Base-by-base conservation (phyloP, 2,113 vertebrate genomes). In the Melanerpes formicivorus region DNA sequence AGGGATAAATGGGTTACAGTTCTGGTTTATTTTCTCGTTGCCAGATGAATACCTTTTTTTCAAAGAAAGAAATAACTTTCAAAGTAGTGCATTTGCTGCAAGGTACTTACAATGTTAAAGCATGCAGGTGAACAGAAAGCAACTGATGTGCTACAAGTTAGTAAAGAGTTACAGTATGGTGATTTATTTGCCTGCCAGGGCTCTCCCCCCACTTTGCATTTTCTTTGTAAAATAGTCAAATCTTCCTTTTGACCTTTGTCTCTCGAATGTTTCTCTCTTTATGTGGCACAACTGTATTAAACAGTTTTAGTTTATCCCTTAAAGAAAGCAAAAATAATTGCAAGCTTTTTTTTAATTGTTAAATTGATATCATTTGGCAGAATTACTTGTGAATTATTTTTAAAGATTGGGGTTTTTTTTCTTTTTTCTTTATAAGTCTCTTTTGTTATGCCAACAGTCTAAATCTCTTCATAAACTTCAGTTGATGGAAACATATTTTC, bases 401-500 rank as follows among this genome's bases (percentile, higher is more conserved):
- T 76, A 67, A 96, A 90, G 55, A 70, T 46, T n/a, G 16, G 40
- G 40, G 4, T 40, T 40, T 52, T 80, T 92, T 97, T 96, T 80
- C 93, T 93, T 93, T 95, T 97, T 81, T 82, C 88, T 95, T 64
- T 95, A 58, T 88, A 93, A 70, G 79, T 94, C 58, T 94, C 73
- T 94, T 69, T 94, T 96, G 92, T 95, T 96, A 93, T 92, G 94
- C 94, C 88, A 96, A 77, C 90, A 93, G 79, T 95, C 92, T 97
- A 97, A 96, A 94, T 96, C 93, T 94, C 95, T 93, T 95, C 83
- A 93, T 97, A 97, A 97, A 93, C 87, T 95, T 96, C 66, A 96
- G 91, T 95, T 94, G 93, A 97, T 97, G 95, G 96, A 96, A 95
- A 94, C 90, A 88, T 96, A 95, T 96, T 97, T 98, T 98, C 97